Conservation (phyloP, 2,797 vertebrate species). For the Graptemys geographica region DNA sequence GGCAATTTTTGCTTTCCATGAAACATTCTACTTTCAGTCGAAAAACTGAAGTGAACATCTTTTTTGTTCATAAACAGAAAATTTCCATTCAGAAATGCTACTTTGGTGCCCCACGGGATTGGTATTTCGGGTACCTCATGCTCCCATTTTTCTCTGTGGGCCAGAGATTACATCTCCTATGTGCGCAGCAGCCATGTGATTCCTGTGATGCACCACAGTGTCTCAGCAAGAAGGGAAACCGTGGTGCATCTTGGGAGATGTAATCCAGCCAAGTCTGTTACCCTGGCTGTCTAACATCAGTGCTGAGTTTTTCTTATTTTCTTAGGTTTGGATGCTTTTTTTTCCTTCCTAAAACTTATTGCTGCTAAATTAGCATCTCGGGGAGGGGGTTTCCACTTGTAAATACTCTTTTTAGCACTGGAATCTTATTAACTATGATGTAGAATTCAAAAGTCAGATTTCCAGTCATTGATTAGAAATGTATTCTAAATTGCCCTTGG, state of each 20-base stretch:
- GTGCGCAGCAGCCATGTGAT: neutral
- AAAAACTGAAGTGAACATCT: neutral
- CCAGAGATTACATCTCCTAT: neutral
- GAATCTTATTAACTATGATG: neutral
- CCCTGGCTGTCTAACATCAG: neutral
- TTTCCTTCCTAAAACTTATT: neutral
- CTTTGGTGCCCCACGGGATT: neutral
- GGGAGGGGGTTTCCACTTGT: neutral
- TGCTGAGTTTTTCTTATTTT: neutral
- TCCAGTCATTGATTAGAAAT: neutral
- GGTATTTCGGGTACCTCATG: neutral
- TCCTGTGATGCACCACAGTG: neutral
- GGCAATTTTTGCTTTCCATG: neutral
- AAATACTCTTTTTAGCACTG: neutral
- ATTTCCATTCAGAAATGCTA: neutral
- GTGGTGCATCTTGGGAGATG: neutral
- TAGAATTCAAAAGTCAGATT: neutral
- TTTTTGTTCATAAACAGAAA: neutral
- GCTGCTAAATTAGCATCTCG: neutral
- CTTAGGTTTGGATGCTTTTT: neutral
- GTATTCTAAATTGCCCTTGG: neutral
- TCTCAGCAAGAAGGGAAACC: neutral
- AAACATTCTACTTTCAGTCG: neutral
- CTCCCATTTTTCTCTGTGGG: neutral
- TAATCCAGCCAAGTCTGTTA: neutral